phyloP scores from a whole-genome alignment of 2,888 invertebrate species.

The Himalopsyche tibetana region DNA sequence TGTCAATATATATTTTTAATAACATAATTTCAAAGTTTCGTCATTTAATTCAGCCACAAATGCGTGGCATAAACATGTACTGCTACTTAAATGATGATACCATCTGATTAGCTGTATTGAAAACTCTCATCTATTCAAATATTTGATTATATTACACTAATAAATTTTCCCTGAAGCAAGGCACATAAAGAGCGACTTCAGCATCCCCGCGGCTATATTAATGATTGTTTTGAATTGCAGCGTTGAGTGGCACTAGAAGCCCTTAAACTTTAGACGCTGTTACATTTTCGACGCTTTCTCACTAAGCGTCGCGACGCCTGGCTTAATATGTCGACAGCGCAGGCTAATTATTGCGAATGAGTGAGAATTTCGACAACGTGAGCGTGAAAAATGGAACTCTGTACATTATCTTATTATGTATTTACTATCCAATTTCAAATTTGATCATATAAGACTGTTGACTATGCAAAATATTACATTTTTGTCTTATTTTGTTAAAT shows the following conservation, averaged over 20 bases:
- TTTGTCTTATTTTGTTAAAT: no score
- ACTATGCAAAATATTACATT: no score
- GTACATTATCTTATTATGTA: not conserved
- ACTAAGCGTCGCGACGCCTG: slow-evolving; percentile 16
- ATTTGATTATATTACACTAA: no score
- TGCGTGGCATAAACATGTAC: no score
- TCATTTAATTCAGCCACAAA: no score
- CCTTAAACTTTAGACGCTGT: slow-evolving; percentile 6
- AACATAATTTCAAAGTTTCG: no score
- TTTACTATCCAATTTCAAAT: no score
- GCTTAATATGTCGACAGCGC: slow-evolving; percentile 41
- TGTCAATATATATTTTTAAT: no score
- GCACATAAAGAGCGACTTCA: not conserved
- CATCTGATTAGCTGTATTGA: no score
- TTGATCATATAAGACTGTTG: no score
- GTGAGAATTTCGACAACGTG: slow-evolving; percentile 39
- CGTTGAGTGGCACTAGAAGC: slow-evolving; percentile 16
- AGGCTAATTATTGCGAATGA: slow-evolving; percentile 44
- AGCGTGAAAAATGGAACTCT: slow-evolving; percentile 45
- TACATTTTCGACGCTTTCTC: slow-evolving; percentile 26
- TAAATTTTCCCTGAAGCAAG: not conserved
- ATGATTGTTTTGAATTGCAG: slow-evolving; percentile 34
- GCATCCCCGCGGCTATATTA: slow-evolving; percentile 15
- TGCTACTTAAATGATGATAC: no score
- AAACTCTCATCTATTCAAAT: no score